Conservation (phyloP, 2,888 invertebrate species). For the Oscheius myriophilus region DNA sequence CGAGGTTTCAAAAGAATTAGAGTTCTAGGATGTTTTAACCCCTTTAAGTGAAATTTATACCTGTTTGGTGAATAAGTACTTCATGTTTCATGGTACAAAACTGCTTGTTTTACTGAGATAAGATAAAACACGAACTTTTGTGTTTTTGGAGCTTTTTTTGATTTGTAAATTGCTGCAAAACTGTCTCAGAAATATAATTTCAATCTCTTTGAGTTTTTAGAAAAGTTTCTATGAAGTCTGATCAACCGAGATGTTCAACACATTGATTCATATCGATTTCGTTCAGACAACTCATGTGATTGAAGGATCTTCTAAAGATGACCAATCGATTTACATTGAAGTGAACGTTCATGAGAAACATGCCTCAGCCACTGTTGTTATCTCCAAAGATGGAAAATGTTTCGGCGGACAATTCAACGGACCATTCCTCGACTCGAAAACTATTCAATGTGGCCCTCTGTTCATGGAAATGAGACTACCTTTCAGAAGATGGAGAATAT, state of each 20-base stretch:
- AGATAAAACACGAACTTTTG: no score
- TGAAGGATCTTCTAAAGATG: constrained; percentile 21
- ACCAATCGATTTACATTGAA: constrained; percentile 24
- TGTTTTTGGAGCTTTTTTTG: no score
- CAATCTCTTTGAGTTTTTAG: background rate
- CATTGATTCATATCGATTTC: no score
- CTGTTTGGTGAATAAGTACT: no score
- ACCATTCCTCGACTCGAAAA: constrained; percentile 1
- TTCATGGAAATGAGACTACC: constrained; percentile 54
- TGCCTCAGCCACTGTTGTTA: constrained; percentile 12
- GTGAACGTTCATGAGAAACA: constrained; percentile 9
- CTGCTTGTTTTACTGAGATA: no score
- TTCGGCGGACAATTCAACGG: constrained; percentile 23
- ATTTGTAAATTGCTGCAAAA: no score
- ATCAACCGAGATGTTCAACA: no score
- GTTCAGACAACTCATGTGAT: constrained; percentile 20
- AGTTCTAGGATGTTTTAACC: no score
- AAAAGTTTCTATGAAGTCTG: no score
- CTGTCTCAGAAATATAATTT: background rate
- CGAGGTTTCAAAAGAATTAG: no score
- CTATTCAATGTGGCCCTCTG: constrained; percentile 43
- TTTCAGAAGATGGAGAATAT: constrained; percentile 56
- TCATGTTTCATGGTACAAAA: no score
- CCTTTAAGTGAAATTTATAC: no score
- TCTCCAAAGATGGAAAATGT: background rate